Conservation (phyloP, 37 sponge, comb jelly and placozoan genomes). For the Aplysina aerophoba region DNA sequence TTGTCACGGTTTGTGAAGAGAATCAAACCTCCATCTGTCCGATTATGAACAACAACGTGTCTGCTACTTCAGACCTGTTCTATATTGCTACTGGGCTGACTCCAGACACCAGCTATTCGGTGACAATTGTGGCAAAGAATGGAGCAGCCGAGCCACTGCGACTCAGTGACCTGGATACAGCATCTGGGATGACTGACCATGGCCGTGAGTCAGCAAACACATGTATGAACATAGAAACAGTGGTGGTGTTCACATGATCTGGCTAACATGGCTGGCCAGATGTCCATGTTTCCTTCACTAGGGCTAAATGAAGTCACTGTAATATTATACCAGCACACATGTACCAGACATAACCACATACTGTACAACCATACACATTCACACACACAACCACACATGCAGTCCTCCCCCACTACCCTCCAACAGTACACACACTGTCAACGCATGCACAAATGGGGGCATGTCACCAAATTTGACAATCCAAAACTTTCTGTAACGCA, state of each 20-base stretch:
- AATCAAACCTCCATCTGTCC: not conserved
- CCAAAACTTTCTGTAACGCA: too few species aligned
- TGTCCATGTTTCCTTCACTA: not conserved
- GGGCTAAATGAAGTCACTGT: not conserved
- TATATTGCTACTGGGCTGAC: not conserved
- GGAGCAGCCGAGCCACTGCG: not conserved
- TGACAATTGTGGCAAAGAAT: slow-evolving; percentile 1
- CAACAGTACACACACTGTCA: not conserved
- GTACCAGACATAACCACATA: slow-evolving; percentile 5
- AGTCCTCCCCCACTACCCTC: not conserved
- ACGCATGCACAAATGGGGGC: not conserved
- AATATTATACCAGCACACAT: not conserved
- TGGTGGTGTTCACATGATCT: too few species aligned
- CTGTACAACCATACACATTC: not conserved
- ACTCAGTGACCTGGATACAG: not conserved
- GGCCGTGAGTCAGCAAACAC: too few species aligned
- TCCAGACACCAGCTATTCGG: slow-evolving; percentile 1
- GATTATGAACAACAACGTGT: not conserved
- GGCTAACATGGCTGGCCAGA: too few species aligned
- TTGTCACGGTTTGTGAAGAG: not conserved
- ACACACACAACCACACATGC: not conserved
- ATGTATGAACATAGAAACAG: too few species aligned
- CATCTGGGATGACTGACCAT: too few species aligned
- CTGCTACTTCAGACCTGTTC: not conserved
- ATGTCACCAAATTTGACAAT: too few species aligned